Evolutionary conservation across 1,140 invertebrate species (phyloP).

Genomic region (Drosophila tristis): DNA sequence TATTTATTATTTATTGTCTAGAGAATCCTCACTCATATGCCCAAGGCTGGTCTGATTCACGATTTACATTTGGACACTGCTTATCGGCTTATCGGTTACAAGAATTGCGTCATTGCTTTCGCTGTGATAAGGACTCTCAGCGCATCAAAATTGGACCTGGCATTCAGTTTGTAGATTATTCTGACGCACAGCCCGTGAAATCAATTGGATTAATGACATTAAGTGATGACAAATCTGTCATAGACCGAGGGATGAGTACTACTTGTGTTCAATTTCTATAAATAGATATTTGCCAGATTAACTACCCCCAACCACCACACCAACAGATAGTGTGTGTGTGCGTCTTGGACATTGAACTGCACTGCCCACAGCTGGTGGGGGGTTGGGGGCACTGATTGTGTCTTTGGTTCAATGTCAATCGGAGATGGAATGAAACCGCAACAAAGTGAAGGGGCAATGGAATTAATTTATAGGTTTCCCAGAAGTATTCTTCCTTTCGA

Average conservation of each 20-base stretch:
- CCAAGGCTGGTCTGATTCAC: conserved; percentile 10
- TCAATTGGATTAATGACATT: conserved; percentile 32
- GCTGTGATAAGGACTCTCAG: conserved; percentile 15
- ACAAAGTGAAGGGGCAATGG: conserved; percentile 20
- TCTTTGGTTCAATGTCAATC: conserved; percentile 32
- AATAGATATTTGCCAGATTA: too few relatives aligned
- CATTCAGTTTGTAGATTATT: conserved; percentile 24
- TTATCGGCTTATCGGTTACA: conserved; percentile 35
- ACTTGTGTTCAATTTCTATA: background rate
- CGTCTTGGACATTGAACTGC: conserved; percentile 40
- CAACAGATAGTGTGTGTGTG: background rate
- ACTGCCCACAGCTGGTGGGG: background rate
- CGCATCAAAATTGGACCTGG: background rate
- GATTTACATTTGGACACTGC: conserved; percentile 20
- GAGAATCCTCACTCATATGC: conserved; percentile 21
- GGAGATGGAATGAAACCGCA: background rate
- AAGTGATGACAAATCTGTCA: conserved; percentile 12
- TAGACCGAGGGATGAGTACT: background rate
- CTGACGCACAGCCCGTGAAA: conserved; percentile 5
- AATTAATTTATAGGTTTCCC: background rate
- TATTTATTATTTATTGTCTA: conserved; percentile 16
- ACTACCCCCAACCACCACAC: too few relatives aligned
- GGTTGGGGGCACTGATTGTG: conserved; percentile 6
- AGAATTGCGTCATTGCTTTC: conserved; percentile 27
- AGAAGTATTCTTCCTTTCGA: conserved; percentile 8